phyloP scores from a whole-genome alignment of 2,888 invertebrate species.

The Volucella zonaria region DNA sequence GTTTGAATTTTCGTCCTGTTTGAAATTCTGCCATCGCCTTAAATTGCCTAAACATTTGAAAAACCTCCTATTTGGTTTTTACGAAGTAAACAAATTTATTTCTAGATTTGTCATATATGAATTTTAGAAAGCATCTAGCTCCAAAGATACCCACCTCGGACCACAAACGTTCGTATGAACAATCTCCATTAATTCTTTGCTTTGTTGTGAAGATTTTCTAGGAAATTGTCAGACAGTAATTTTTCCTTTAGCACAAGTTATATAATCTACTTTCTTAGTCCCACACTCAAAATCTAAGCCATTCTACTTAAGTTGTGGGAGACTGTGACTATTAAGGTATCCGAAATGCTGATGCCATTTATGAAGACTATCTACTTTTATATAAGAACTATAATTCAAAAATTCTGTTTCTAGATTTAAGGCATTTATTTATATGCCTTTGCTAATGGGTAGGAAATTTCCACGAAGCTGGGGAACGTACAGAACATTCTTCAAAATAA shows the following conservation, averaged over 20 bases:
- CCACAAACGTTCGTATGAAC: conserved; percentile 56
- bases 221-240: conserved; percentile 37
- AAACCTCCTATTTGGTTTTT: conserved; percentile 66
- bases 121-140: conserved; percentile 40
- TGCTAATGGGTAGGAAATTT: conserved; percentile 28
- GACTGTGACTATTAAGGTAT: conserved; percentile 22
- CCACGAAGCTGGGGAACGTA: conserved; percentile 12
- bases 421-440: too few species aligned
- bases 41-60: conserved; percentile 31
- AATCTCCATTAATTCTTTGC: conserved; percentile 26
- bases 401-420: not conserved
- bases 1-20: conserved; percentile 37
- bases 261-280: not conserved
- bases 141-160: conserved; percentile 18
- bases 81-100: conserved; percentile 38
- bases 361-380: not conserved
- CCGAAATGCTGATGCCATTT: too few species aligned
- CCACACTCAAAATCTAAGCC: conserved; percentile 9
- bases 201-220: conserved; percentile 3
- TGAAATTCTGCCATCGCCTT: conserved; percentile 28
- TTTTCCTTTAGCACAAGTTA: conserved; percentile 44
- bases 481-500: conserved; percentile 11
- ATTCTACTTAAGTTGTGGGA: conserved; percentile 7
- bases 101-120: conserved; percentile 49
- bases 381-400: not conserved